Evolutionary conservation across 2,113 vertebrate genomes (phyloP).

Genomic region (Struthidea cinerea): DNA sequence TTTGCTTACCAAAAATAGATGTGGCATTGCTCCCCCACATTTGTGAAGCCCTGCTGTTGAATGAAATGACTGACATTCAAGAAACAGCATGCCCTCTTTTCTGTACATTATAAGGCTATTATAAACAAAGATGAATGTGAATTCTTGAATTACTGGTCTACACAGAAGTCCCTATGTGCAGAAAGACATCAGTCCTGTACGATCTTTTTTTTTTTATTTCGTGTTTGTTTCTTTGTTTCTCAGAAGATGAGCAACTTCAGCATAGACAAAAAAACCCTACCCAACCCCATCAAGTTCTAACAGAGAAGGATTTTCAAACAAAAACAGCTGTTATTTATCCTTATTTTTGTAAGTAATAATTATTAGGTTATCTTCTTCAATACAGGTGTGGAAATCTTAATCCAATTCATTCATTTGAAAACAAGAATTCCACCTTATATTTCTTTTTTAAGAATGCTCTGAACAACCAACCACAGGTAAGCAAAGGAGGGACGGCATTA

Average conservation of each 20-base stretch:
- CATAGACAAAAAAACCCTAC: not conserved
- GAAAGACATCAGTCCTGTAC: not conserved
- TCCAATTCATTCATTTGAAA: not conserved
- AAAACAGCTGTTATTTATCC: not conserved
- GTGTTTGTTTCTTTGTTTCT: not conserved
- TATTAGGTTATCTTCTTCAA: not conserved
- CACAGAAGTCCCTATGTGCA: not conserved
- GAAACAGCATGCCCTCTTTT: not conserved
- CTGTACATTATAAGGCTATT: not conserved
- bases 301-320: not conserved
- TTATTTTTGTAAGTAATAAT: not conserved
- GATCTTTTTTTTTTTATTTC: not conserved
- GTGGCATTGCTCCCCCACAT: not conserved
- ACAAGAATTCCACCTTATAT: not conserved
- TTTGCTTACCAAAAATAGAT: constrained; percentile 8
- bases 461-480: not conserved
- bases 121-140: not conserved
- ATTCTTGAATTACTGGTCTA: not conserved
- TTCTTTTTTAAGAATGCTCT: not conserved
- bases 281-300: not conserved
- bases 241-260: not conserved
- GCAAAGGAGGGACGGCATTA: not conserved
- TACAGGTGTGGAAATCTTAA: not conserved
- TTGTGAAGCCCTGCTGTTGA: not conserved
- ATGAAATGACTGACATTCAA: not conserved